Evolutionary conservation across 2,888 invertebrate genomes (phyloP), one percentile per base, ranked within the genome.

Genomic region (Trichacis sp.): DNA sequence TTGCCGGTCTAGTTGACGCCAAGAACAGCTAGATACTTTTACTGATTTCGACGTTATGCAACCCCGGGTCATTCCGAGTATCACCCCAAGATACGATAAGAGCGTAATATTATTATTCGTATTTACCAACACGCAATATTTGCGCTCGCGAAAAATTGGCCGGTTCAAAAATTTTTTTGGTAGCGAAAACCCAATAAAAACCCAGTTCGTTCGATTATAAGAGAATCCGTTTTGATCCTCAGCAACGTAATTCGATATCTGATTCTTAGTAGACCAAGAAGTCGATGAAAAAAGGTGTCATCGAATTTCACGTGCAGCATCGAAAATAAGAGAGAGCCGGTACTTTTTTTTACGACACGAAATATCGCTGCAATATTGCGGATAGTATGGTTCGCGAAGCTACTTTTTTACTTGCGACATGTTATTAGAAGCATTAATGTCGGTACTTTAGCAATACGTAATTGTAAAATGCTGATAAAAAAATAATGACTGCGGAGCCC

Each of bases 61-160:
- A 70, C 51, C 58, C 19, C 58, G 60, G 74, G 74, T 74, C 70
- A 73, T 63, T 60, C 59, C 43, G 62, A 73, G 69, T 73, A 74
- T 78, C 76, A 73, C 72, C 71, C 72, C 54, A 55, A 74, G 71
- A 74, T 74, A 73, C 72, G 78, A 77, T 79, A 78, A 76, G 64
- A 50, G 43, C 48, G 53, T 55, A 55, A 62, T 53, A 67, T 68
- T 64, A 54, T 67, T 74, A 69, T 69, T 72, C 57, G 60, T 68
- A 66, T 77, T 77, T 77, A 72, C 69, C 69, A 74, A 73, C 72
- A 73, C 68, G 29, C 36, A 49, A 30, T 30, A 24, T n/a, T 11
- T 33, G 14, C 19, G 33, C 15, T 40, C 33, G 33, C 33, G 12
- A 55, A 51, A 47, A 36, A 11, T 49, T 18, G 19, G 20, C 47